A percentile compares a stretch with the other conserved stretches of the same genome.
phyloP scores from a whole-genome alignment of 2,888 invertebrate genomes.

The Rhimphoctona megacephalus region DNA sequence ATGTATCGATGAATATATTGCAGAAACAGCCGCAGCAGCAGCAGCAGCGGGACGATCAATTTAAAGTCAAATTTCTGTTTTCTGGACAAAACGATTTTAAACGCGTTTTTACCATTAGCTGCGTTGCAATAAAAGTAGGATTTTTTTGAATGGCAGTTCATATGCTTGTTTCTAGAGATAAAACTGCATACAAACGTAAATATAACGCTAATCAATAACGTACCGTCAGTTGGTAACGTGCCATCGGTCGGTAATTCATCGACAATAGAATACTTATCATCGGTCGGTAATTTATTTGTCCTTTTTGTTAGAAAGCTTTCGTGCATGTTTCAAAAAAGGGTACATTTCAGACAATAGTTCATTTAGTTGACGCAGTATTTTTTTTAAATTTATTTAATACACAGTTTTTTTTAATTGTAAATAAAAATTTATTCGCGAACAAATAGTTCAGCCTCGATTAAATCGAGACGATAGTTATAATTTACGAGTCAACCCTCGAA shows the following conservation, averaged over 20 bases:
- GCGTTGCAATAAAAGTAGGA: neutral
- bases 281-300: neutral
- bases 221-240: neutral
- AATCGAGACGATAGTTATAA: neutral
- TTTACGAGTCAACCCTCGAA: neutral
- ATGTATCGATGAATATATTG: neutral
- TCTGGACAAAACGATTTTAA: neutral
- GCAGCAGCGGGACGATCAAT: neutral
- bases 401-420: neutral
- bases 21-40: neutral
- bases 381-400: neutral
- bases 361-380: neutral
- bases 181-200: neutral
- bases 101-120: neutral
- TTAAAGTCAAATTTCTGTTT: neutral
- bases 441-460: neutral
- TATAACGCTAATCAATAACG: neutral
- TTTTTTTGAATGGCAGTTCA: neutral
- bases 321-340: neutral
- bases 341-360: too few relatives aligned
- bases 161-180: neutral
- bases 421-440: neutral
- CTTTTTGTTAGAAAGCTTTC: neutral
- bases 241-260: neutral
- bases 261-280: too few relatives aligned